Percentiles rank a stretch among this genome's conserved stretches.
phyloP scores from a whole-genome alignment of 2,113 vertebrate species.

The Fulmarus glacialis region DNA sequence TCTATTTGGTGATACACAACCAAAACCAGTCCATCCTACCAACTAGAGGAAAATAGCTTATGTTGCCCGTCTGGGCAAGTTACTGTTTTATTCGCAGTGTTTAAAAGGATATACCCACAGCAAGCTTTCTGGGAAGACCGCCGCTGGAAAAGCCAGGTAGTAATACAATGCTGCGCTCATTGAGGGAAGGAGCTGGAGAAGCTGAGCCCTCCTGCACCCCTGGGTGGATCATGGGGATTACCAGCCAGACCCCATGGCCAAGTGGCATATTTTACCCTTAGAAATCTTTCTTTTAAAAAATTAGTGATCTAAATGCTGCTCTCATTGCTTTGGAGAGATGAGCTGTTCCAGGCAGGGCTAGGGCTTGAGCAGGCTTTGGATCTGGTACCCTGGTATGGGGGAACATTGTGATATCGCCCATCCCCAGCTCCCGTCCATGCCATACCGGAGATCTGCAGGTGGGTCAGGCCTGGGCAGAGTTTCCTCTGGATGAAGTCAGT shows the following conservation, averaged over 20 bases:
- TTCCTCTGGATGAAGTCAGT: conserved; percentile 23
- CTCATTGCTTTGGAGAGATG: background rate
- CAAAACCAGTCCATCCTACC: background rate
- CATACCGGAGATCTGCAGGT: background rate
- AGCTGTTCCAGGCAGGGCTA: background rate
- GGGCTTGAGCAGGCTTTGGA: background rate
- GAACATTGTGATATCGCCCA: background rate
- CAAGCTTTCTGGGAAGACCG: background rate
- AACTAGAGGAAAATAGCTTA: background rate
- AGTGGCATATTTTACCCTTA: background rate
- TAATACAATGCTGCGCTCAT: background rate
- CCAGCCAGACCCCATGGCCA: background rate
- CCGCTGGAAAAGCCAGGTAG: background rate
- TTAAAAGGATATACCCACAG: background rate
- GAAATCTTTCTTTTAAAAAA: background rate
- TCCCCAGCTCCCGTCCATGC: fast-evolving
- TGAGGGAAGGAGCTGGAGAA: background rate
- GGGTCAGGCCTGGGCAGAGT: background rate
- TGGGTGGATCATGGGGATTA: background rate
- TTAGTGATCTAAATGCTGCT: background rate
- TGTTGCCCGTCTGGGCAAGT: background rate
- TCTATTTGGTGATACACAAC: background rate
- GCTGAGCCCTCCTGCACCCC: background rate
- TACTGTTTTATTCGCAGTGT: background rate
- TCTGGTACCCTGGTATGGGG: background rate